Percentiles rank a stretch among this genome's conserved stretches.
Conservation (phyloP, 1,140 invertebrate species). For the Coenobita brevimanus region DNA sequence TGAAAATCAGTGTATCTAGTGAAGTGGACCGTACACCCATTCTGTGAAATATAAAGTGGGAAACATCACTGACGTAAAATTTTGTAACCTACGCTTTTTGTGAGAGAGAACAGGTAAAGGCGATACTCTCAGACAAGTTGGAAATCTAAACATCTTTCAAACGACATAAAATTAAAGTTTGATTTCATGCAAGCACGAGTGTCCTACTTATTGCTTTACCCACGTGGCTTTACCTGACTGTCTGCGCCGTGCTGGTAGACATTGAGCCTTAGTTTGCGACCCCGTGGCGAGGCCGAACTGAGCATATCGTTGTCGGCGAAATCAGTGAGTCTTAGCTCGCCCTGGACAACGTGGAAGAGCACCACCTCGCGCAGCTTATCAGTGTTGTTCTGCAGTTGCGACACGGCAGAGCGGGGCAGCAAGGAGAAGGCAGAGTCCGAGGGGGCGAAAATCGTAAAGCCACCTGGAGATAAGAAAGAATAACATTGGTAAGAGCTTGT, state of each 20-base stretch:
- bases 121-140: too few relatives aligned
- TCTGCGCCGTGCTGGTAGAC: slow-evolving; percentile 73
- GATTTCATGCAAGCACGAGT: too few relatives aligned
- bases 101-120: too few relatives aligned
- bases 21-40: too few relatives aligned
- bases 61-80: too few relatives aligned
- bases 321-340: slow-evolving; percentile 75
- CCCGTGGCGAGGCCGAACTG: slow-evolving; percentile 73
- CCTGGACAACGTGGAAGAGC: slow-evolving; percentile 77
- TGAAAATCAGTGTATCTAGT: too few relatives aligned
- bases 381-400: slow-evolving; percentile 71
- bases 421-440: slow-evolving; percentile 74
- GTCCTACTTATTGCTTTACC: too few relatives aligned
- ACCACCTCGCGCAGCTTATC: slow-evolving; percentile 76
- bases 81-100: too few relatives aligned
- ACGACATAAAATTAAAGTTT: too few relatives aligned
- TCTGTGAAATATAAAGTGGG: too few relatives aligned
- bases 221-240: slow-evolving; percentile 9
- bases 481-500: too few relatives aligned
- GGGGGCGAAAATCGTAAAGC: slow-evolving; percentile 75
- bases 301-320: slow-evolving; percentile 76
- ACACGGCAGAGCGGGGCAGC: slow-evolving; percentile 69
- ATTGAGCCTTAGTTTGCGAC: slow-evolving; percentile 76
- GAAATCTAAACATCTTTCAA: too few relatives aligned
- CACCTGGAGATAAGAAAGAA: slow-evolving; percentile 40